A percentile compares a stretch with the other conserved stretches of the same genome.
phyloP scores from a whole-genome alignment of 2,113 vertebrate species.

The Empidonax traillii region DNA sequence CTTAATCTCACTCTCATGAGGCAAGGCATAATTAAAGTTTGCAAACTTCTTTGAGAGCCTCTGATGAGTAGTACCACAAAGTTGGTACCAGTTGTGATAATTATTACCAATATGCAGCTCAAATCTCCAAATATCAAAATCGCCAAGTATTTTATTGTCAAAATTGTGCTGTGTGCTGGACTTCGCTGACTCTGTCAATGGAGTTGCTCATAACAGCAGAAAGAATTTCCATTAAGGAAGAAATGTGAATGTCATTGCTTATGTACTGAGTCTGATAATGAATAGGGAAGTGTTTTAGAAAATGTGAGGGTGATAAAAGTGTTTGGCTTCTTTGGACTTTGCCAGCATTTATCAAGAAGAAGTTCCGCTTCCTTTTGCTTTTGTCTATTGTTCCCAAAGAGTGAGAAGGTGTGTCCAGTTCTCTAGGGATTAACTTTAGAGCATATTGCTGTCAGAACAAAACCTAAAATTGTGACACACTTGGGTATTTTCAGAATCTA shows the following conservation, averaged over 20 bases:
- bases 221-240: background rate
- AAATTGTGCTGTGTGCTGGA: background rate
- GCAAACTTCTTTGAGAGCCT: background rate
- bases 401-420: background rate
- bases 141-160: background rate
- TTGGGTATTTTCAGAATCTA: background rate
- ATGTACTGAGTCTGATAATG: background rate
- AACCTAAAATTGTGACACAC: background rate
- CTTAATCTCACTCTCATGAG: background rate
- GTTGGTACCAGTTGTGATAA: background rate
- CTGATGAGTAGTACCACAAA: background rate
- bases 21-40: background rate
- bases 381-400: background rate
- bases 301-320: background rate
- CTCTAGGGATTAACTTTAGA: background rate
- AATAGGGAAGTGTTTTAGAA: background rate
- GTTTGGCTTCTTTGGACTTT: background rate
- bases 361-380: background rate
- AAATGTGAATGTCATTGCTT: background rate
- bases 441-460: background rate
- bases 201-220: background rate
- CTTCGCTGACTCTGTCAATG: background rate
- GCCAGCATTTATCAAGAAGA: background rate
- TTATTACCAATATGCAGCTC: background rate
- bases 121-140: background rate